A percentile compares a stretch with the other conserved stretches of the same genome.
phyloP scores from a whole-genome alignment of 2,888 invertebrate species.

The Sericinus montela region DNA sequence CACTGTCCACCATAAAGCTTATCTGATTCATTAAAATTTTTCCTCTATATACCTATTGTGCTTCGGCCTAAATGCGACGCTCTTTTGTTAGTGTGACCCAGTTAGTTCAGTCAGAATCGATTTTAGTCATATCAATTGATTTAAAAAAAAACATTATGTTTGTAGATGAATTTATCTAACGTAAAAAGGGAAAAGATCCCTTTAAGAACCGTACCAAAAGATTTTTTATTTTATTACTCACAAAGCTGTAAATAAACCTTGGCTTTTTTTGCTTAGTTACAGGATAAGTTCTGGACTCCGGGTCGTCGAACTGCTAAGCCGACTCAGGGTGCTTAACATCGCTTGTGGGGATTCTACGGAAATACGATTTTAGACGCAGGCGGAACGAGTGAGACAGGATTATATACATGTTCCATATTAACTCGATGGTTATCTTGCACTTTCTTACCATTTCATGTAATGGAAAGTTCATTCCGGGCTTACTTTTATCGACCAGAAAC shows the following conservation, averaged over 20 bases:
- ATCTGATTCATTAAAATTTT: constrained; percentile 70
- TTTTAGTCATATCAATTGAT: constrained; percentile 45
- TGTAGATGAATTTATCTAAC: neutral
- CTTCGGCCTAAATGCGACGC: constrained; percentile 53
- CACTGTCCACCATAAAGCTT: constrained; percentile 68
- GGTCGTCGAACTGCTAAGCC: constrained; percentile 76
- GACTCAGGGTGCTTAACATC: constrained; percentile 71
- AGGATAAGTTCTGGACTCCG: constrained; percentile 54
- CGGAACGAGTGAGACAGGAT: constrained; percentile 45
- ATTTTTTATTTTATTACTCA: no score
- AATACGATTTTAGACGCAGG: constrained; percentile 73
- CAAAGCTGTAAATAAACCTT: constrained; percentile 40
- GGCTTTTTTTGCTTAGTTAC: constrained; percentile 39
- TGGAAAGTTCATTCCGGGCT: no score
- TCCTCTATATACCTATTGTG: constrained; percentile 55
- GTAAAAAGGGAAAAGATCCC: neutral
- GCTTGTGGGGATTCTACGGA: constrained; percentile 79
- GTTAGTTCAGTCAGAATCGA: constrained; percentile 62
- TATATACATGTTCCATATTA: constrained; percentile 22
- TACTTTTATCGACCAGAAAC: neutral
- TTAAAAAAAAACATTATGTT: constrained; percentile 21
- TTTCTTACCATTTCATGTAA: no score
- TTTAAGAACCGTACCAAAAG: no score
- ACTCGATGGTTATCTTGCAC: neutral
- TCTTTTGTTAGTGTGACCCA: constrained; percentile 70